Base-by-base conservation (phyloP, 2,113 vertebrate species). In the Calyptommatus sinebrachiatus region DNA sequence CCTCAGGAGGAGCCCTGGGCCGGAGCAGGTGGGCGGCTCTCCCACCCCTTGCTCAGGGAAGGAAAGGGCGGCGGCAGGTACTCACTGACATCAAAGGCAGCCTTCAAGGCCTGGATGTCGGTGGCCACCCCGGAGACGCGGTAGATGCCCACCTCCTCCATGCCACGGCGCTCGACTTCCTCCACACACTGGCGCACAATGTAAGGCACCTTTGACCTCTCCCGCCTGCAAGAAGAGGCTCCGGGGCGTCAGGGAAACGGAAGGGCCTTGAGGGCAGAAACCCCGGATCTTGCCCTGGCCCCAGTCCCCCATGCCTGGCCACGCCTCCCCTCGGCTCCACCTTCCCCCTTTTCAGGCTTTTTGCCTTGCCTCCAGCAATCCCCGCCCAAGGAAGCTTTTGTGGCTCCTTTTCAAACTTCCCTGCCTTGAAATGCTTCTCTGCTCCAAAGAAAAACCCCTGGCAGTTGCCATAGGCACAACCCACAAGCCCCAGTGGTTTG, bases 91-190 rank as follows among this genome's bases (percentile, higher is more conserved):
- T 99, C 98, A 74, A 99, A 99, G 81, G 98, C 98, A 0, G 95
- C 97, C 92, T 99, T 99, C 92, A 99, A 87, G 2, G 97, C 96
- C 81, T 99, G 98, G 88, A 99, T 99, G 85, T 99, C 98, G 0
- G 98, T 99, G 48, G 98, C 98, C 29, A 99, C 98, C 21, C 98
- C 98, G 0, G 98, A 99, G 63, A 99, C 98, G 0, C 98, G 92
- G 91, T 99, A 99, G 94, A 99, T 99, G 89, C 98, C 98, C 91
- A 99, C 97, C 79, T 99, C 98, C 93, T 99, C 98, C 97, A 99
- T 96, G 5, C 98, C 98, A 20, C 98, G 95, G 75, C 98, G 95
- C 87, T 99, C 98, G 0, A 99, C 97, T 94, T 99, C 98, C 89
- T 99, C 98, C 80, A 99, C 96, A 0, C 98, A 99, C 93, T 99